Evolutionary conservation across 2,113 vertebrate species (phyloP).

Genomic region (Saimiri boliviensis): DNA sequence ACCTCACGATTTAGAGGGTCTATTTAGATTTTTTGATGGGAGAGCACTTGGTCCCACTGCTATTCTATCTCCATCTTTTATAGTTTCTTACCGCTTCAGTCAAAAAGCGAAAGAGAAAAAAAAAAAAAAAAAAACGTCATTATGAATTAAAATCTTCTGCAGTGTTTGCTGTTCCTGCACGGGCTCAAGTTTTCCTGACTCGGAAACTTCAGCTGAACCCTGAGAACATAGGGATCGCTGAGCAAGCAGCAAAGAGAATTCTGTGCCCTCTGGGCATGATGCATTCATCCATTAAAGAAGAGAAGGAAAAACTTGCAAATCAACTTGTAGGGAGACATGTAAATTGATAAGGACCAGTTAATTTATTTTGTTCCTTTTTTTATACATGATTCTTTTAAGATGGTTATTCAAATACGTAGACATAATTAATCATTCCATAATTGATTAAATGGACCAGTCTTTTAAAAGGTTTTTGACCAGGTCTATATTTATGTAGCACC

Average conservation of each 20-base stretch:
- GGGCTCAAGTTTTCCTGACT: not conserved
- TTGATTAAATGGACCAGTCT: not conserved
- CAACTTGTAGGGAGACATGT: not conserved
- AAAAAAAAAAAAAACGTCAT: not conserved
- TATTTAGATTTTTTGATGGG: not conserved
- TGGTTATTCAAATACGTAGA: conserved; percentile 7
- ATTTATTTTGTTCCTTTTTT: not conserved
- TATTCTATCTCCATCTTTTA: not conserved
- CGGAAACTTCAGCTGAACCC: not conserved
- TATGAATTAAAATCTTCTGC: not conserved
- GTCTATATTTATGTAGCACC: not conserved
- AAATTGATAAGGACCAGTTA: not conserved
- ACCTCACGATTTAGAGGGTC: not conserved
- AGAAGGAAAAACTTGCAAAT: not conserved
- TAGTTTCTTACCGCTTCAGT: not conserved
- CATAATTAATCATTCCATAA: not conserved
- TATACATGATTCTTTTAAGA: not conserved
- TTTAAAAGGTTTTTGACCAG: conserved; percentile 9
- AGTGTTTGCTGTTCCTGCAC: not conserved
- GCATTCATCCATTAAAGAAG: not conserved
- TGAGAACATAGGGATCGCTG: not conserved
- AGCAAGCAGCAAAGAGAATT: not conserved
- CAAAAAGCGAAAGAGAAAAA: not conserved
- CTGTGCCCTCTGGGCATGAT: not conserved
- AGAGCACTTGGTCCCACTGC: not conserved